These are phyloP conservation scores for Parelbella ahira DNA, from an alignment of 2,888 invertebrate genomes.

Conservation along the genomic window DNA sequence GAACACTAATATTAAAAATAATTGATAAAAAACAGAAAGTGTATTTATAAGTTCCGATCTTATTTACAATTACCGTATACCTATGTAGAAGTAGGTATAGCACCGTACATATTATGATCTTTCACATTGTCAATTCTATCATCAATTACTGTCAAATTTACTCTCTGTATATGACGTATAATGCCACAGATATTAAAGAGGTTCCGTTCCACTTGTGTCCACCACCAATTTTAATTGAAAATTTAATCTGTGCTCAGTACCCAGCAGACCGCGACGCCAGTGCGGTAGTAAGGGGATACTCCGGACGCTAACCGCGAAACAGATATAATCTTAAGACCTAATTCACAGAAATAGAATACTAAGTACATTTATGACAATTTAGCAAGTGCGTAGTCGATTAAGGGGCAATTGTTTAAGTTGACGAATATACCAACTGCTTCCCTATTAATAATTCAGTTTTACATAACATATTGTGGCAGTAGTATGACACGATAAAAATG, in stretches of 20 bases:
- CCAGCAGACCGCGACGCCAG: conserved; percentile 29
- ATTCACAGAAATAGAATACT: conserved; percentile 24
- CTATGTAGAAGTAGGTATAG: too few relatives aligned
- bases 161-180: not conserved
- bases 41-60: too few relatives aligned
- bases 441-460: too few relatives aligned
- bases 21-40: too few relatives aligned
- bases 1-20: too few relatives aligned
- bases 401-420: too few relatives aligned
- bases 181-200: conserved; percentile 12
- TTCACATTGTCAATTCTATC: too few relatives aligned
- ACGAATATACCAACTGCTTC: too few relatives aligned
- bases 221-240: conserved; percentile 23
- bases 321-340: conserved; percentile 22
- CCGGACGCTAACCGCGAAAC: conserved; percentile 23
- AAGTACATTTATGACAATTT: conserved; percentile 11
- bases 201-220: conserved; percentile 24
- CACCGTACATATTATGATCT: too few relatives aligned
- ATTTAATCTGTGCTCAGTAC: conserved; percentile 22
- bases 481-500: too few relatives aligned
- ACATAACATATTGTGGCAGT: too few relatives aligned
- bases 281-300: conserved; percentile 30
- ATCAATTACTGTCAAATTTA: not conserved
- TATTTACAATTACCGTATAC: too few relatives aligned
- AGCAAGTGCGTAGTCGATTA: not conserved